These are phyloP conservation scores for Leptocoma aspasia DNA, from an alignment of 2,113 vertebrate genomes.

Conservation along the genomic window DNA sequence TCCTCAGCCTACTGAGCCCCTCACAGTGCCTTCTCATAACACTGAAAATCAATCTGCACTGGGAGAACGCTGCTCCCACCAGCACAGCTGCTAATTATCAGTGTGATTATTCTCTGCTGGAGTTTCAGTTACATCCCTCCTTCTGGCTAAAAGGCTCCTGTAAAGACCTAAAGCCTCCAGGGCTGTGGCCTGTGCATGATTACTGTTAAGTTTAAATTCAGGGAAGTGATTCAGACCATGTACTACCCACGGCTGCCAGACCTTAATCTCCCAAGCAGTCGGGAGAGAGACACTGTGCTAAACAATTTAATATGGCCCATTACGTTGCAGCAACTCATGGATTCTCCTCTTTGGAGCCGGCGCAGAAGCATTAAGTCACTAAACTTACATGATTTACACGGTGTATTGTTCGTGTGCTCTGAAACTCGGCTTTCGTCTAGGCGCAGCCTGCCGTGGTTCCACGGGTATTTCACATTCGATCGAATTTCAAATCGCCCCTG, in stretches of 20 bases:
- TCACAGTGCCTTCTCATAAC: neutral
- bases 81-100: neutral
- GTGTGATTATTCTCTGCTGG: neutral
- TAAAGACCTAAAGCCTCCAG: neutral
- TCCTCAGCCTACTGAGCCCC: neutral
- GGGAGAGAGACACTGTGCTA: neutral
- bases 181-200: neutral
- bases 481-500: conserved; percentile 85
- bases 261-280: neutral
- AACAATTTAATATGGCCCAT: neutral
- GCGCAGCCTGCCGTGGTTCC: conserved; percentile 71
- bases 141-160: neutral
- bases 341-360: neutral
- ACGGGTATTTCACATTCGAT: conserved; percentile 81
- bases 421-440: conserved; percentile 66
- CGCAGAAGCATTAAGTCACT: conserved; percentile 23
- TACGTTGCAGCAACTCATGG: neutral
- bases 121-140: neutral
- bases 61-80: neutral
- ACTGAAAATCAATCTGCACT: neutral
- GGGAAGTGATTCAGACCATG: neutral
- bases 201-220: neutral
- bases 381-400: conserved; percentile 90
- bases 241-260: neutral
- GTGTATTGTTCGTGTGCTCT: conserved; percentile 69